A percentile compares a stretch with the other conserved stretches of the same genome.
phyloP scores from a whole-genome alignment of 2,113 vertebrate species.

The Callospermophilus lateralis region DNA sequence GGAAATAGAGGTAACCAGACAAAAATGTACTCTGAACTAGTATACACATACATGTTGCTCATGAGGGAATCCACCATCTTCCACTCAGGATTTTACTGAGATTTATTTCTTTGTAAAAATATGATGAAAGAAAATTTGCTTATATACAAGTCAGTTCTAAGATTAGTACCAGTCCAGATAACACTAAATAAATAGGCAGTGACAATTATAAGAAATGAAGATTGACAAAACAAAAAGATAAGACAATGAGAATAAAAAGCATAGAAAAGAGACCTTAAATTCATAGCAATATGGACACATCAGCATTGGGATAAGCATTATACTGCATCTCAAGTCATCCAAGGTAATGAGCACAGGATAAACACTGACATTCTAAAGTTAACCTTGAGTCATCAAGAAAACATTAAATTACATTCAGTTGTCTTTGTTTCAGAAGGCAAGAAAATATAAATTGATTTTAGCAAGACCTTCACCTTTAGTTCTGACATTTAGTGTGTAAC shows the following conservation, averaged over 20 bases:
- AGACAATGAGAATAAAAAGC: neutral
- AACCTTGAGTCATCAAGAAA: constrained; percentile 47
- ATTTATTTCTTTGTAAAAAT: constrained; percentile 18
- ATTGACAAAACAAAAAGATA: neutral
- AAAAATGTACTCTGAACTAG: neutral
- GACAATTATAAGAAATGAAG: neutral
- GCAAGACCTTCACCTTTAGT: constrained; percentile 47
- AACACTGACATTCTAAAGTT: constrained; percentile 46
- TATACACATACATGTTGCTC: neutral
- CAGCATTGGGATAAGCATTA: neutral
- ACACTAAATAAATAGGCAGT: neutral
- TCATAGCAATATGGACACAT: neutral
- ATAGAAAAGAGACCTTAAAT: neutral
- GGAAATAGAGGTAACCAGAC: constrained; percentile 36
- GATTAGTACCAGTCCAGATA: neutral
- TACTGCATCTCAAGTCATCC: neutral
- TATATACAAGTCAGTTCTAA: neutral
- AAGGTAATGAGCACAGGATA: neutral
- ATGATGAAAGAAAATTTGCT: neutral
- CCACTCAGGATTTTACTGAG: neutral
- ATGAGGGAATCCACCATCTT: neutral
- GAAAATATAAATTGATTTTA: constrained; percentile 58
- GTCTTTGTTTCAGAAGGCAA: constrained; percentile 61
- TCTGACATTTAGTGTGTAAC: constrained; percentile 57
- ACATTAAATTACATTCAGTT: constrained; percentile 44